Evolutionary conservation across 64 coral and sea anemone species (phyloP), one percentile per base, ranked within the genome.

Genomic region (Montipora sp.): DNA sequence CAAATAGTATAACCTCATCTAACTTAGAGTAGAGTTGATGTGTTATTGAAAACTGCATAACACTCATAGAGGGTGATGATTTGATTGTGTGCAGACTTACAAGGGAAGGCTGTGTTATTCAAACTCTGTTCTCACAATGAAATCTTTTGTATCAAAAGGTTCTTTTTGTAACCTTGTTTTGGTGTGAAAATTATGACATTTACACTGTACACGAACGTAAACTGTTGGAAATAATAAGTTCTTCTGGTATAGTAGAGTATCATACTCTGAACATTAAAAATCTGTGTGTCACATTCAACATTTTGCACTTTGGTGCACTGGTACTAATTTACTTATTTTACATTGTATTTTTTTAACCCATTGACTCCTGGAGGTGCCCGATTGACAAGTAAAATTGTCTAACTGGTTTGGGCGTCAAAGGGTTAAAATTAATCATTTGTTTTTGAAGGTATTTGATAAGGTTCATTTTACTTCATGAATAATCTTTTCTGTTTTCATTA

Each of bases 61-160:
- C 11, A 63, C 0, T 55, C 60, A 63, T 63, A 57, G 60, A 63
- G 60, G 9, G 3, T 63, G 60, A 16, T 12, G 13, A 14, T 16
- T 47, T 57, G 45, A 5, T 3, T 19, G 44, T 68, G 81, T 83
- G 53, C 6, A 57, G 11, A 6, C 11, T 57, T 8, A 57, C 53
- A 8, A 57, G 53, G 18, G 11, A 63, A 85, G 65, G 19, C 68
- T 15, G 19, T 66, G 20, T 71, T 23, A 7, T 85, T 51, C 43
- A 67, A 36, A n/a, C 59, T 47, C 59, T 83, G 5, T 85, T 71
- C 65, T 12, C 80, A 49, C 47, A 85, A 85, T 71, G 46, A 71
- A 69, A 85, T 85, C 82, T 85, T 85, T 85, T 85, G 82, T 85
- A 85, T 85, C 82, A 85, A 85, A 85, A 85, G 82, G 65, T 85